Conservation (phyloP, 2,888 invertebrate genomes). For the Nomada lathburiana region DNA sequence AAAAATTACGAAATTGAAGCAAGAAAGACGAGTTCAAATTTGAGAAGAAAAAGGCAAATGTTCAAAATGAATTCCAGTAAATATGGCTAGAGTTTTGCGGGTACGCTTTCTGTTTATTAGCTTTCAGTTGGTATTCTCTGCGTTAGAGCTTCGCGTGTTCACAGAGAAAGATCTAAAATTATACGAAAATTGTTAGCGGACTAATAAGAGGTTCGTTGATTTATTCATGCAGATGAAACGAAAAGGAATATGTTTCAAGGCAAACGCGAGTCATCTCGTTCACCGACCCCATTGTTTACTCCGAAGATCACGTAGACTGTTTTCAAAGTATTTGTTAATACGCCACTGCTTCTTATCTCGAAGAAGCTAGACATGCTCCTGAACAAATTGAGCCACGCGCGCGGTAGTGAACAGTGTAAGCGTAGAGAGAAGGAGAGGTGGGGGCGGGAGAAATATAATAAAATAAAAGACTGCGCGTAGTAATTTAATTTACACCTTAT, state of each 20-base stretch:
- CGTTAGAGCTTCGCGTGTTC: not conserved
- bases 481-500: not conserved
- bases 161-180: constrained; percentile 28
- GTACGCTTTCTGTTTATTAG: constrained; percentile 13
- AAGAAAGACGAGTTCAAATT: not conserved
- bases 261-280: constrained; percentile 39
- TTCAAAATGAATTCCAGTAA: not conserved
- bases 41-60: not conserved
- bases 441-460: not conserved
- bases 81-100: not conserved
- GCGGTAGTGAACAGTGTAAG: not conserved
- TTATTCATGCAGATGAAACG: constrained; percentile 24
- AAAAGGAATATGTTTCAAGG: constrained; percentile 21
- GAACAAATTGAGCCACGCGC: not conserved
- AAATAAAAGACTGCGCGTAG: not conserved
- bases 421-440: not conserved
- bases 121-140: not conserved
- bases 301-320: constrained; percentile 35
- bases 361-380: constrained; percentile 11
- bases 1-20: not conserved
- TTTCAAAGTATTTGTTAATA: constrained; percentile 23
- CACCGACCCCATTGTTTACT: constrained; percentile 39
- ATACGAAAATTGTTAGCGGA: constrained; percentile 23
- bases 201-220: constrained; percentile 28
- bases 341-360: constrained; percentile 26